A percentile compares a stretch with the other conserved stretches of the same genome.
phyloP scores from a whole-genome alignment of 2,113 vertebrate genomes.

The Atlantisia rogersi region DNA sequence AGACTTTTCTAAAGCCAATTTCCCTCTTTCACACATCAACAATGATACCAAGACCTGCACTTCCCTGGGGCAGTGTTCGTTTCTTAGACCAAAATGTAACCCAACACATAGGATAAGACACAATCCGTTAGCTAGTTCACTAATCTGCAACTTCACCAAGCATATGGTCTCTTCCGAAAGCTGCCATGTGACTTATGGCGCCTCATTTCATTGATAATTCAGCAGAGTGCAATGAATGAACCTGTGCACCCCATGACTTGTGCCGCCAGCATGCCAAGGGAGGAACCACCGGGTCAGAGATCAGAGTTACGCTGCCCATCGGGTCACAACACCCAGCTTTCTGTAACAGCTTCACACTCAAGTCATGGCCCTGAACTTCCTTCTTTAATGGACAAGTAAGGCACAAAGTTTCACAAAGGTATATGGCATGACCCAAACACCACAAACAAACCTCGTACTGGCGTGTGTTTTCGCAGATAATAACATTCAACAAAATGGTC shows the following conservation, averaged over 20 bases:
- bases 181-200: not conserved
- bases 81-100: not conserved
- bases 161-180: not conserved
- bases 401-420: not conserved
- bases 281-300: not conserved
- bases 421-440: not conserved
- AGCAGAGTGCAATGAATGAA: not conserved
- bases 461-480: not conserved
- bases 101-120: not conserved
- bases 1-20: not conserved
- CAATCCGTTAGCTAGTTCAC: not conserved
- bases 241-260: not conserved
- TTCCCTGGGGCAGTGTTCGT: not conserved
- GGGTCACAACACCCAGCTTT: not conserved
- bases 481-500: not conserved
- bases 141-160: not conserved
- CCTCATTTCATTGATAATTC: not conserved
- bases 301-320: accelerated
- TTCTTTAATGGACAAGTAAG: not conserved
- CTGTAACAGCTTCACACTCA: not conserved
- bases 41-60: not conserved
- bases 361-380: not conserved
- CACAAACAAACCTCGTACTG: not conserved
- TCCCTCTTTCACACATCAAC: not conserved
- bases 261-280: not conserved